Base-by-base conservation (phyloP, 2,113 vertebrate genomes). In the Xerus inauris region DNA sequence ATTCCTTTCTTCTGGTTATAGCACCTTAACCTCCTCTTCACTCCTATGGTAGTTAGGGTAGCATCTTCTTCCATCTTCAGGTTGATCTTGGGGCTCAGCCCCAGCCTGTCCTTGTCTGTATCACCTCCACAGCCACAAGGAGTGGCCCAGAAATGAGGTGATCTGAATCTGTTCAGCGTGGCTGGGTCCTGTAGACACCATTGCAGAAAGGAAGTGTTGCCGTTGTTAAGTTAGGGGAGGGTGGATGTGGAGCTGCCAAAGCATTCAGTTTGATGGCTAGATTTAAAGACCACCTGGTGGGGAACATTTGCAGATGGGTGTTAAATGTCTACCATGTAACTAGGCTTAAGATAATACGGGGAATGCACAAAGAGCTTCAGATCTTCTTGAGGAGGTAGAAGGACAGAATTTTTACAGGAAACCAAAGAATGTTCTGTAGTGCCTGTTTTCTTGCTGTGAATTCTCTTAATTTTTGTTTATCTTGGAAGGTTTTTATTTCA, bases 81-180 rank as follows among this genome's bases (percentile, higher is more conserved):
- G 22, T 20, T 30, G 8, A 8, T 13, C 17, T 75, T 71, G 38
- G 10, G n/a, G 30, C 13, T 83, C 42, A 64, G 71, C 14, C 8
- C 22, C 49, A 3, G 20, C 11, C 12, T 20, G 5, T 20, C 57
- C 2, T n/a, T 16, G 5, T 9, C 12, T 67, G 22, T 6, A 40
- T 6, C 26, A 17, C 28, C 10, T 10, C 16, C 6, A 9, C 13
- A 42, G 28, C 30, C 28, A 40, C 22, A 7, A 4, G 0, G 30
- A 35, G 9, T 7, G 35, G 22, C 32, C 40, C 59, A 47, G n/a
- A 47, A n/a, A 65, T 7, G 2, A 47, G 6, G 24, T 42, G 26
- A 57, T 28, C 54, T 51, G 32, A 14, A 26, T 6, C 57, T 24
- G 14, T 51, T 71, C 32, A 7, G 5, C 7, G 69, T 59, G 73